These are phyloP conservation scores for Episyrphus balteatus DNA, from an alignment of 1,140 invertebrate species.

Conservation along the genomic window DNA sequence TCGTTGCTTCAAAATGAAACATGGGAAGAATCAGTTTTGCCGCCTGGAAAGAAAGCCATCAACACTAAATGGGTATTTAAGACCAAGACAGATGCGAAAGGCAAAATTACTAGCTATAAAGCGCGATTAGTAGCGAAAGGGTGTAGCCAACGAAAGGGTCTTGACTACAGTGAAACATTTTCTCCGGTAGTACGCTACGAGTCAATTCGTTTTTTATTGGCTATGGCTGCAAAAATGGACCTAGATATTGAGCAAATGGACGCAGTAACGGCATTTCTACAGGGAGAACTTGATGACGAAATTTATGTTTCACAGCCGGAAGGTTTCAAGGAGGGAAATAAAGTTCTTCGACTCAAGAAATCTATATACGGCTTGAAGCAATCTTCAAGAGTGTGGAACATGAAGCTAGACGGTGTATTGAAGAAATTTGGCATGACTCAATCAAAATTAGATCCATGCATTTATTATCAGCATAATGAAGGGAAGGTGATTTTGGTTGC, in stretches of 20 bases:
- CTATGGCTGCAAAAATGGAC: not conserved
- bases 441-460: not conserved
- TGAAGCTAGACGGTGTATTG: constrained; percentile 2
- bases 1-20: constrained; percentile 5
- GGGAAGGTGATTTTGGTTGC: not conserved
- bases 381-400: constrained; percentile 2
- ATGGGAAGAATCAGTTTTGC: constrained; percentile 9
- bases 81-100: constrained; percentile 6
- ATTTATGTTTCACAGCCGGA: constrained; percentile 35
- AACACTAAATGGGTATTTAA: constrained; percentile 15
- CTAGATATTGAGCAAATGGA: constrained; percentile 16
- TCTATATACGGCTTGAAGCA: constrained; percentile 24
- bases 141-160: not conserved
- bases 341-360: constrained; percentile 7
- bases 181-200: not conserved
- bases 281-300: constrained; percentile 18
- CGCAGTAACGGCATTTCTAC: constrained; percentile 12
- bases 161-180: constrained; percentile 1
- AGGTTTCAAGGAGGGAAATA: constrained; percentile 8
- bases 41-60: constrained; percentile 9
- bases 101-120: constrained; percentile 2
- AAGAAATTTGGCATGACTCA: constrained; percentile 13
- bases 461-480: not conserved
- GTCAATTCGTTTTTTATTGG: constrained; percentile 2
- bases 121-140: constrained; percentile 3